Conservation (phyloP, 1,140 invertebrate genomes). For the Mylabris phalerata region DNA sequence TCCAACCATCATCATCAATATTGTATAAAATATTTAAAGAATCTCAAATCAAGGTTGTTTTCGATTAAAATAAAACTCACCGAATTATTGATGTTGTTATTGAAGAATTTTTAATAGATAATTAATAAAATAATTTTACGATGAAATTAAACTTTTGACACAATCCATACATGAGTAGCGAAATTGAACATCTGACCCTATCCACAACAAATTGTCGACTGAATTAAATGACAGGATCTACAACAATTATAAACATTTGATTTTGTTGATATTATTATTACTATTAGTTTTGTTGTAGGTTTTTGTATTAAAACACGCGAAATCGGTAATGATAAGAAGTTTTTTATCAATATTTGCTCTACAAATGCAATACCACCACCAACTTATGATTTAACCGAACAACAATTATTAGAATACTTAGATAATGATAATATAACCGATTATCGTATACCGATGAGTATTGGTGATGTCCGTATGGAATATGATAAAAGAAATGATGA, state of each 20-base stretch:
- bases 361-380: constrained; percentile 70
- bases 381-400: constrained; percentile 65
- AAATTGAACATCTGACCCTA: not conserved
- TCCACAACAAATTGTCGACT: not conserved
- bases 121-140: too few relatives aligned
- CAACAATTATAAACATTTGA: not conserved
- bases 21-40: too few relatives aligned
- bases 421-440: constrained; percentile 62
- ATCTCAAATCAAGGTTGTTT: too few relatives aligned
- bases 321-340: constrained; percentile 58
- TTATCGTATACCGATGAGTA: constrained; percentile 81
- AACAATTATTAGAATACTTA: constrained; percentile 62
- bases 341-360: constrained; percentile 75
- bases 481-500: constrained; percentile 66
- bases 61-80: too few relatives aligned
- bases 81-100: too few relatives aligned
- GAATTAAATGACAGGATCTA: not conserved
- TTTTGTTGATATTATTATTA: not conserved
- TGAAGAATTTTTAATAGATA: too few relatives aligned
- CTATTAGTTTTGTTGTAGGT: constrained; percentile 51
- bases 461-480: constrained; percentile 71
- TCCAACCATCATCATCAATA: too few relatives aligned
- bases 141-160: too few relatives aligned
- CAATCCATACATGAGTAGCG: too few relatives aligned
- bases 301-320: constrained; percentile 76